Percentiles rank a stretch among this genome's conserved stretches.
Conservation (phyloP, 2,113 vertebrate genomes). For the Mobula birostris region DNA sequence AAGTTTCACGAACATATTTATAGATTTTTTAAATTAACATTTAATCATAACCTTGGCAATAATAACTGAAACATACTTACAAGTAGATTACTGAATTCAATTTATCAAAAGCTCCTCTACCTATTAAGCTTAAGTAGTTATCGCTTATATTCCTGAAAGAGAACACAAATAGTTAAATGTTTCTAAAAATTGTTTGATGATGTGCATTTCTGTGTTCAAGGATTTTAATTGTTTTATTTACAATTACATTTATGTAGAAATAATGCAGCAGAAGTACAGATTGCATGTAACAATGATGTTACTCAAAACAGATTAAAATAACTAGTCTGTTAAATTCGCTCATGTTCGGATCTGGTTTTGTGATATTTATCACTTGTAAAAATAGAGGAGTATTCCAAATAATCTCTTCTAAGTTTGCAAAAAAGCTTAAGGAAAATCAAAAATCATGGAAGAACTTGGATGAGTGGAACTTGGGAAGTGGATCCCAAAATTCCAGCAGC, state of each 20-base stretch:
- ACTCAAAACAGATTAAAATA: background rate
- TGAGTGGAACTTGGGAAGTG: background rate
- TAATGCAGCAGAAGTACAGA: background rate
- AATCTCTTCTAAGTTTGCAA: background rate
- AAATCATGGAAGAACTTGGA: background rate
- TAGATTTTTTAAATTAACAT: background rate
- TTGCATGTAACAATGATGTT: background rate
- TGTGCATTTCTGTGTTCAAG: background rate
- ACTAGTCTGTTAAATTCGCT: background rate
- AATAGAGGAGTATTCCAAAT: too few species aligned
- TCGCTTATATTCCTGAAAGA: conserved; percentile 35
- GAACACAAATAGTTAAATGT: background rate
- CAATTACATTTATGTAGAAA: background rate
- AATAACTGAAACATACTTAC: conserved; percentile 23
- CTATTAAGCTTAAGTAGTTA: conserved; percentile 36
- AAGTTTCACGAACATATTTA: background rate
- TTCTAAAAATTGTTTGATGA: background rate
- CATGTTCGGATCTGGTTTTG: background rate
- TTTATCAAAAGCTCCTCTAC: conserved; percentile 3
- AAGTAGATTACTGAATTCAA: conserved; percentile 27
- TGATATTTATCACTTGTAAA: background rate
- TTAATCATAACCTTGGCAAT: background rate
- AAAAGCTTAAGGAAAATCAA: background rate
- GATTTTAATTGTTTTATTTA: background rate
- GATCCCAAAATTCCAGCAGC: background rate